A percentile compares a stretch with the other conserved stretches of the same genome.
Evolutionary conservation across 2,888 invertebrate genomes (phyloP).

Genomic region (Flexamia atlantica): DNA sequence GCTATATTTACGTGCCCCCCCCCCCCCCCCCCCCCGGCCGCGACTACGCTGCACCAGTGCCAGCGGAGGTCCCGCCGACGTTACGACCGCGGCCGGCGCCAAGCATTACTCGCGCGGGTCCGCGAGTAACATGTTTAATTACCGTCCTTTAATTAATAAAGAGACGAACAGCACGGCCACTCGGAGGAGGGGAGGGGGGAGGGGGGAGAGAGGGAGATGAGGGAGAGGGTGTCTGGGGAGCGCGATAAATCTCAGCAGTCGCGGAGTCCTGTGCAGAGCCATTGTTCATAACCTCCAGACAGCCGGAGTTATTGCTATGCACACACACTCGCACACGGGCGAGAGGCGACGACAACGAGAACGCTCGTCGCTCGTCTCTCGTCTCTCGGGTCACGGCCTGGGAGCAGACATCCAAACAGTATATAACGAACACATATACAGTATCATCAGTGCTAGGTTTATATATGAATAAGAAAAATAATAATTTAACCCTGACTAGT

Average conservation of each 20-base stretch:
- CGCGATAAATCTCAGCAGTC: constrained; percentile 38
- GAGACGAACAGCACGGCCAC: neutral
- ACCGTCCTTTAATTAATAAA: constrained; percentile 38
- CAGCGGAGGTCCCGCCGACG: neutral
- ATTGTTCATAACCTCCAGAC: constrained; percentile 59
- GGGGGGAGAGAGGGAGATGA: neutral
- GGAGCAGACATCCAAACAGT: too few species aligned
- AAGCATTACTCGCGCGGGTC: neutral
- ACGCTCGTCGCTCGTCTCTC: neutral
- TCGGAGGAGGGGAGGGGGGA: neutral
- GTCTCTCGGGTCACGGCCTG: neutral
- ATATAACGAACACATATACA: too few species aligned
- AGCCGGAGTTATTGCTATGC: constrained; percentile 58
- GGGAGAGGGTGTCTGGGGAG: constrained; percentile 1
- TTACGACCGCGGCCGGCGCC: neutral
- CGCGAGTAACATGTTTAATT: constrained; percentile 38
- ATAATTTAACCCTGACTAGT: too few species aligned
- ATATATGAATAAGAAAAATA: too few species aligned
- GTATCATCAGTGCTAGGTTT: too few species aligned
- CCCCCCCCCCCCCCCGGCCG: neutral
- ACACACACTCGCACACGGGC: constrained; percentile 26
- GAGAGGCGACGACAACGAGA: neutral
- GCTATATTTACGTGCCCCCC: neutral
- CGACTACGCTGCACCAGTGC: too few species aligned
- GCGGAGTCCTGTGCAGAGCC: constrained; percentile 39